A percentile compares a stretch with the other conserved stretches of the same genome.
These are phyloP conservation scores for Lepus americanus DNA, from an alignment of 2,113 vertebrate species.

Conservation along the genomic window DNA sequence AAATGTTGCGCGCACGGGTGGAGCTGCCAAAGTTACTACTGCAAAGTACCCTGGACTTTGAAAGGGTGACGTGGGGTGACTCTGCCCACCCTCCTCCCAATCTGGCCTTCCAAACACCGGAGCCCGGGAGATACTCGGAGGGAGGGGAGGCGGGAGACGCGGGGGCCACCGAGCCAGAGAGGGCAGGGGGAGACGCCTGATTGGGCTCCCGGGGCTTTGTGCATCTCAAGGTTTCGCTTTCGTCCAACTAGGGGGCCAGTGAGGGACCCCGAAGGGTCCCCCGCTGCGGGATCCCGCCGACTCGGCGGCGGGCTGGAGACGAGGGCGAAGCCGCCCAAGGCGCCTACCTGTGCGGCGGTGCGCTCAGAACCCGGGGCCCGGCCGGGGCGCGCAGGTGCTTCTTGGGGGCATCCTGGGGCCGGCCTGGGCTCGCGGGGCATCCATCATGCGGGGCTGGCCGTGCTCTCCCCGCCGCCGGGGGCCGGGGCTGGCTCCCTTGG, in stretches of 20 bases:
- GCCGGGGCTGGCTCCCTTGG: background rate
- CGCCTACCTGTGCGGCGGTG: conserved; percentile 67
- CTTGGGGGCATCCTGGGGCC: background rate
- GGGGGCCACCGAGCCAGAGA: accelerated
- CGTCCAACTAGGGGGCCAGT: background rate
- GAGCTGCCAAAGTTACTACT: conserved; percentile 60
- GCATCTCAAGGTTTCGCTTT: conserved; percentile 63
- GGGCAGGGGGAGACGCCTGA: background rate
- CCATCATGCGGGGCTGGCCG: background rate
- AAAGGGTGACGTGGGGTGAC: conserved; percentile 11
- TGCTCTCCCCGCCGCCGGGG: background rate
- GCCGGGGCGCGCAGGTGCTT: conserved; percentile 54
- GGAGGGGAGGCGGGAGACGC: background rate
- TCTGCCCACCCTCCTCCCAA: background rate
- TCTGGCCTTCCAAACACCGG: background rate
- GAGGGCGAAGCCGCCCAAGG: background rate
- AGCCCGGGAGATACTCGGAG: background rate
- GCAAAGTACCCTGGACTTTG: conserved; percentile 75
- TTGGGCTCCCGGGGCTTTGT: background rate
- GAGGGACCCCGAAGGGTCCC: background rate
- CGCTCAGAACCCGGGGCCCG: conserved; percentile 16
- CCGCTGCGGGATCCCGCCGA: background rate
- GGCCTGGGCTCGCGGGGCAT: conserved; percentile 8
- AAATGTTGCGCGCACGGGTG: conserved; percentile 34
- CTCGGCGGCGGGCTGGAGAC: background rate